Percentiles rank a stretch among this genome's conserved stretches.
Conservation (phyloP, 2,888 invertebrate genomes). For the Trachelus stipa region DNA sequence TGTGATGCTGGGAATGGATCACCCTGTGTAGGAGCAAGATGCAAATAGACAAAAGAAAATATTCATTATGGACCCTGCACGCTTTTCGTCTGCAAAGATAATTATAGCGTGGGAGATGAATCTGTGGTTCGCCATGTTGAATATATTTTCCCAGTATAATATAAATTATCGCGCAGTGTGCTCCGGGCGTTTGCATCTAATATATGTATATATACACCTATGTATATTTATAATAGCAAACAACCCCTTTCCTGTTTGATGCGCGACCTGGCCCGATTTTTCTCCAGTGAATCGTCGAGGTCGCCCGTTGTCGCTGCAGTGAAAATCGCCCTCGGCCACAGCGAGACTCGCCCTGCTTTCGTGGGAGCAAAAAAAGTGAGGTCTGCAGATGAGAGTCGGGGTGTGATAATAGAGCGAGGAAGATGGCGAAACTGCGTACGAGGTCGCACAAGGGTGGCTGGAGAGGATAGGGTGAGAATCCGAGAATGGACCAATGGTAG, state of each 20-base stretch:
- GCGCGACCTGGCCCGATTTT: background rate
- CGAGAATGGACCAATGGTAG: no score
- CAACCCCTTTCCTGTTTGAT: background rate
- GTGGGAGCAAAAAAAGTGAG: background rate
- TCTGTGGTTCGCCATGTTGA: no score
- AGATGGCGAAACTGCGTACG: no score
- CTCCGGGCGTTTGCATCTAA: slow-evolving; percentile 19
- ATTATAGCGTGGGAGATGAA: no score
- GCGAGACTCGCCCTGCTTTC: no score
- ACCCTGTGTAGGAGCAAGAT: no score
- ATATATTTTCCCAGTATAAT: background rate
- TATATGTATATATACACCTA: background rate
- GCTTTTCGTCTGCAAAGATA: no score
- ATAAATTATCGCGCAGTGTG: slow-evolving; percentile 11
- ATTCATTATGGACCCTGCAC: no score
- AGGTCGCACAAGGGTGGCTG: no score
- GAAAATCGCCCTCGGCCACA: background rate
- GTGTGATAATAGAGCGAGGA: background rate
- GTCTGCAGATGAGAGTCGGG: background rate
- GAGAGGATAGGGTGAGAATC: no score
- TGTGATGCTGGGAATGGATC: no score
- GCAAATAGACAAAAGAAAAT: no score
- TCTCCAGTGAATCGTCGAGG: slow-evolving; percentile 6
- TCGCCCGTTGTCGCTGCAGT: slow-evolving; percentile 3
- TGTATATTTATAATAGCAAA: background rate